A percentile compares a stretch with the other conserved stretches of the same genome.
Evolutionary conservation across 2,888 invertebrate species (phyloP).

Genomic region (Fissipunctia ypsillon): DNA sequence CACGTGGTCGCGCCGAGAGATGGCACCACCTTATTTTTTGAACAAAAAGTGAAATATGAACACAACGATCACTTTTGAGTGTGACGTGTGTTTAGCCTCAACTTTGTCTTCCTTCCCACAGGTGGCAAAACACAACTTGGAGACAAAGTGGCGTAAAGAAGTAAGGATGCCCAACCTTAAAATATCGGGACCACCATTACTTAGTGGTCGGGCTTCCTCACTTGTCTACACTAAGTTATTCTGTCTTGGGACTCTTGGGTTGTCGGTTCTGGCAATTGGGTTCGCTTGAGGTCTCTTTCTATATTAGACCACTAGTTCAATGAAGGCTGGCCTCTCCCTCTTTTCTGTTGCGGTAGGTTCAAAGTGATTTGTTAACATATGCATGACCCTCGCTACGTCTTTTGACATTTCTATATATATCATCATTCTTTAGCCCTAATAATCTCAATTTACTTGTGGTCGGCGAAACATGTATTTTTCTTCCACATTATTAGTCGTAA

Average conservation of each 20-base stretch:
- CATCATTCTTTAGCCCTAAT: not conserved
- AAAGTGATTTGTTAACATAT: not conserved
- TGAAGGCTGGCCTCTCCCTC: too few relatives aligned
- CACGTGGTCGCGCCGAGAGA: too few relatives aligned
- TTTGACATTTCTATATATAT: not conserved
- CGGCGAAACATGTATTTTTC: not conserved
- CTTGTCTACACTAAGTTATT: not conserved
- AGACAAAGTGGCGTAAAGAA: not conserved
- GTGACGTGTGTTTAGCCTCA: too few relatives aligned
- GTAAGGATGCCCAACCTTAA: accelerated
- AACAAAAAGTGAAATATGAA: too few relatives aligned
- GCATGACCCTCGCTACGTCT: not conserved
- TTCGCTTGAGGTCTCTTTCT: not conserved
- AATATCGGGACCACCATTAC: not conserved
- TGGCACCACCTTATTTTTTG: too few relatives aligned
- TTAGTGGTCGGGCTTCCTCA: not conserved
- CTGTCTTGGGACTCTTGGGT: not conserved
- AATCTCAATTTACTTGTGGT: not conserved
- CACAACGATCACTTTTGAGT: too few relatives aligned
- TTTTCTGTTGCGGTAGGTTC: slow-evolving; percentile 13
- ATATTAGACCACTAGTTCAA: not conserved
- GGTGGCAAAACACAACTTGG: not conserved
- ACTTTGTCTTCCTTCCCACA: not conserved
- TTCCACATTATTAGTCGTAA: not conserved
- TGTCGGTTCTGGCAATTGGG: not conserved